Percentiles rank a stretch among this genome's conserved stretches.
Evolutionary conservation across 2,888 invertebrate genomes (phyloP).

Genomic region (Watsonalla binaria): DNA sequence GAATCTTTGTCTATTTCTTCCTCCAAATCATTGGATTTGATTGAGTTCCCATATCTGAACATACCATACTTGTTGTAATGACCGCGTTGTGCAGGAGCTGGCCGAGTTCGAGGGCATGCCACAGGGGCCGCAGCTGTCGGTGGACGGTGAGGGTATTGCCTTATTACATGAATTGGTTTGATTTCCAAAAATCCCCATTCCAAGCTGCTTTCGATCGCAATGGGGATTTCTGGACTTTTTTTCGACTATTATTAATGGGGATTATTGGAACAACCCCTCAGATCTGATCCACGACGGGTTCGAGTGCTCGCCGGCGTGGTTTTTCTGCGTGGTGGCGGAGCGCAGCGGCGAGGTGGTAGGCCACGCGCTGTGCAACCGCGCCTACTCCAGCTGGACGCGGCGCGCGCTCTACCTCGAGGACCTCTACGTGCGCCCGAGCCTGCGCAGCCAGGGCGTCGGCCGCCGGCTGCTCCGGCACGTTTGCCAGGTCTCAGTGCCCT

Average conservation of each 20-base stretch:
- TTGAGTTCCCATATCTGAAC: no score
- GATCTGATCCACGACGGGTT: slow-evolving; percentile 85
- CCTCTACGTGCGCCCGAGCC: slow-evolving; percentile 84
- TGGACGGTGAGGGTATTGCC: no score
- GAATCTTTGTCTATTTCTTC: no score
- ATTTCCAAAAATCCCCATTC: no score
- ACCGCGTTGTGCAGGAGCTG: slow-evolving; percentile 72
- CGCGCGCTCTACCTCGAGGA: slow-evolving; percentile 91
- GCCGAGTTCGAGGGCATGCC: slow-evolving; percentile 82
- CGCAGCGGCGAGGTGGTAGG: slow-evolving; percentile 76
- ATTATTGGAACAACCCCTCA: no score
- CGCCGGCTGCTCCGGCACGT: slow-evolving; percentile 74
- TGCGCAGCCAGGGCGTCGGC: slow-evolving; percentile 82
- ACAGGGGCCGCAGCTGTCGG: slow-evolving; percentile 78
- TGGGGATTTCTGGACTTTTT: no score
- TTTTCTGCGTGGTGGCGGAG: slow-evolving; percentile 82
- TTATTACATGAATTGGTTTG: no score
- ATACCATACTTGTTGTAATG: neutral
- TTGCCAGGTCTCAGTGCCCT: slow-evolving; percentile 24
- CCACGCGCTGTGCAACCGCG: slow-evolving; percentile 87
- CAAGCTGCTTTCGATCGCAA: no score
- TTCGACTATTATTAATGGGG: no score
- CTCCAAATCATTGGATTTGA: no score
- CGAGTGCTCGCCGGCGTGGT: slow-evolving; percentile 78
- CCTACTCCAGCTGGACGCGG: slow-evolving; percentile 93